phyloP scores from a whole-genome alignment of 2,113 vertebrate species.

The Archilochus colubris region DNA sequence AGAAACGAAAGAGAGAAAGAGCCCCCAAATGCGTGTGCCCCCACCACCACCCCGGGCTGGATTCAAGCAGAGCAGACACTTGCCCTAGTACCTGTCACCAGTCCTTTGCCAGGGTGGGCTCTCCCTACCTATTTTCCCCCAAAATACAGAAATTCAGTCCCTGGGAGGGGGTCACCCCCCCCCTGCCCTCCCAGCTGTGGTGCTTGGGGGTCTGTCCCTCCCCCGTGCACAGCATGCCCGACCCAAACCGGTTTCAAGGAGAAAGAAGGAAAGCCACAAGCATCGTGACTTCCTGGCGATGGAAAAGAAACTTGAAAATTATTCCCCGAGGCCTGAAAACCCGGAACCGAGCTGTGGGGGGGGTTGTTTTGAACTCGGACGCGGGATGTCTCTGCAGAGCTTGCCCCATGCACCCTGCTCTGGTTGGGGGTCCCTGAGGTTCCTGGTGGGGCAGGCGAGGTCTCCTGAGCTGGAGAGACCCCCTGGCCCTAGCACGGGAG shows the following conservation, averaged over 20 bases:
- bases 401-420: not conserved
- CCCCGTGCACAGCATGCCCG: not conserved
- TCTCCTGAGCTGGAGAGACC: not conserved
- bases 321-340: slow-evolving; percentile 12
- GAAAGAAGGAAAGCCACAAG: slow-evolving; percentile 36
- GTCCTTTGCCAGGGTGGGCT: not conserved
- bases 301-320: slow-evolving; percentile 29
- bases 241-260: slow-evolving; percentile 1
- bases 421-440: not conserved
- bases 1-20: not conserved
- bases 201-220: not conserved
- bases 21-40: not conserved
- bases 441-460: rapidly evolving
- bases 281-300: not conserved
- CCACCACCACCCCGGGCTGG: not conserved
- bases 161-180: not conserved
- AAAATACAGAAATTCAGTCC: not conserved
- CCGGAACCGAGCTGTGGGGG: not conserved
- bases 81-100: not conserved
- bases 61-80: rapidly evolving
- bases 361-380: not conserved
- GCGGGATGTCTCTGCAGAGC: not conserved
- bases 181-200: not conserved
- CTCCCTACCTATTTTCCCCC: not conserved
- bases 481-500: not conserved